These are phyloP conservation scores for Sterrhoptilus dennistouni DNA, from an alignment of 2,113 vertebrate genomes.

Conservation along the genomic window DNA sequence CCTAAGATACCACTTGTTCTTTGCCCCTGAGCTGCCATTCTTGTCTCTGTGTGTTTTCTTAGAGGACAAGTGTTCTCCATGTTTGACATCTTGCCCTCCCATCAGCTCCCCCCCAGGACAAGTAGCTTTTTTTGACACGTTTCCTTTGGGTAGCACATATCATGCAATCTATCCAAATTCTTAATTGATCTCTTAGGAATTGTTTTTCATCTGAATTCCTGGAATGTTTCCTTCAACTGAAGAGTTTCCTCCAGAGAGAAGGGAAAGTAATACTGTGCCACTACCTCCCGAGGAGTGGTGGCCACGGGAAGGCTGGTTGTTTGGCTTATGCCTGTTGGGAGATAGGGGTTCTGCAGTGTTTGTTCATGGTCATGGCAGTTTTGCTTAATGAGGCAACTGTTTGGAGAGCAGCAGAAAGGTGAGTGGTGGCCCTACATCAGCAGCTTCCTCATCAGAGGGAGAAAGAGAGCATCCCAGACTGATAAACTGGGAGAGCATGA, in stretches of 20 bases:
- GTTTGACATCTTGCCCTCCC: neutral
- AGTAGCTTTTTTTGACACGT: neutral
- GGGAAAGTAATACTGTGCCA: neutral
- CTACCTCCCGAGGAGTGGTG: neutral
- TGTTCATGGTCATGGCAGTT: neutral
- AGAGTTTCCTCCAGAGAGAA: neutral
- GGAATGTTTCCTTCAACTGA: neutral
- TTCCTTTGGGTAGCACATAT: neutral
- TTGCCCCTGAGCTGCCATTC: neutral
- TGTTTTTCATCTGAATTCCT: constrained; percentile 14
- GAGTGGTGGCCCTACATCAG: neutral
- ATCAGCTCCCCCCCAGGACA: neutral
- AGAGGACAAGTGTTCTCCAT: neutral
- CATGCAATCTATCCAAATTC: neutral
- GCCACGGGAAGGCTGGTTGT: neutral
- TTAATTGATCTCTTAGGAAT: constrained; percentile 1
- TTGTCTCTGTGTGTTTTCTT: neutral
- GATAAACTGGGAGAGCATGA: neutral
- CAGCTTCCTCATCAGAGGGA: neutral
- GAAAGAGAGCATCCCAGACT: neutral
- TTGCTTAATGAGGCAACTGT: neutral
- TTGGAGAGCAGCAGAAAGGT: neutral
- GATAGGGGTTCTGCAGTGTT: neutral
- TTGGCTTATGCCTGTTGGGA: neutral
- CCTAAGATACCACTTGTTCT: neutral